A percentile compares a stretch with the other conserved stretches of the same genome.
phyloP scores from a whole-genome alignment of 2,797 vertebrate species.

The Falco peregrinus region DNA sequence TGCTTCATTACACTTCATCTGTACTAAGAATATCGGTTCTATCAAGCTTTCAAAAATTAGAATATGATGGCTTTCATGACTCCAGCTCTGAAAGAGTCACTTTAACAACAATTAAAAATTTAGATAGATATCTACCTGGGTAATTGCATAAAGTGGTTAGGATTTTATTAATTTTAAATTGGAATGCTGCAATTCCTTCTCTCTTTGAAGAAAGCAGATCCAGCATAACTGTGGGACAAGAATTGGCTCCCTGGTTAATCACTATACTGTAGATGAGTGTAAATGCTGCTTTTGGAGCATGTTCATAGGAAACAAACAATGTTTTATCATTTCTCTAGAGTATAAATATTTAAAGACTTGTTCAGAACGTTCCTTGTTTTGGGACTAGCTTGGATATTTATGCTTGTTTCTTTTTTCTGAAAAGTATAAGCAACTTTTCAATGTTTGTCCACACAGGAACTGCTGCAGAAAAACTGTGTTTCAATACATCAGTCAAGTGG shows the following conservation, averaged over 20 bases:
- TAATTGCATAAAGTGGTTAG: slow-evolving; percentile 46
- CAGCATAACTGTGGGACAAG: slow-evolving; percentile 31
- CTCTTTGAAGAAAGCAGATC: slow-evolving; percentile 31
- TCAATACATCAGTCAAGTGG: slow-evolving; percentile 11
- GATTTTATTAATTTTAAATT: slow-evolving; percentile 59
- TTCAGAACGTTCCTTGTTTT: neutral
- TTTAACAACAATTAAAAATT: slow-evolving; percentile 71
- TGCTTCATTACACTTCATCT: slow-evolving; percentile 70
- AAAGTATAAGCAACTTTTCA: neutral
- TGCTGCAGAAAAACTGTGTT: slow-evolving; percentile 5
- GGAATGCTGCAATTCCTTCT: slow-evolving; percentile 26
- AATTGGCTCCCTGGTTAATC: slow-evolving; percentile 25
- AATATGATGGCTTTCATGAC: slow-evolving; percentile 65
- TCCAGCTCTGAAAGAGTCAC: slow-evolving; percentile 51
- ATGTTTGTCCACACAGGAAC: slow-evolving; percentile 7
- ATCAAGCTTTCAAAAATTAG: slow-evolving; percentile 74
- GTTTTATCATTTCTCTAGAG: neutral
- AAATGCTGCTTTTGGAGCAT: slow-evolving; percentile 15
- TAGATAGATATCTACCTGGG: slow-evolving; percentile 2
- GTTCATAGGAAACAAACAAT: slow-evolving; percentile 37
- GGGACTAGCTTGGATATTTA: neutral
- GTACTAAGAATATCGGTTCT: slow-evolving; percentile 61
- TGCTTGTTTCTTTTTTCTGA: neutral
- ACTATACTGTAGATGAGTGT: neutral
- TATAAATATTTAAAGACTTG: neutral